Evolutionary conservation across 2,888 invertebrate genomes (phyloP).

Genomic region (Halictus ligatus): DNA sequence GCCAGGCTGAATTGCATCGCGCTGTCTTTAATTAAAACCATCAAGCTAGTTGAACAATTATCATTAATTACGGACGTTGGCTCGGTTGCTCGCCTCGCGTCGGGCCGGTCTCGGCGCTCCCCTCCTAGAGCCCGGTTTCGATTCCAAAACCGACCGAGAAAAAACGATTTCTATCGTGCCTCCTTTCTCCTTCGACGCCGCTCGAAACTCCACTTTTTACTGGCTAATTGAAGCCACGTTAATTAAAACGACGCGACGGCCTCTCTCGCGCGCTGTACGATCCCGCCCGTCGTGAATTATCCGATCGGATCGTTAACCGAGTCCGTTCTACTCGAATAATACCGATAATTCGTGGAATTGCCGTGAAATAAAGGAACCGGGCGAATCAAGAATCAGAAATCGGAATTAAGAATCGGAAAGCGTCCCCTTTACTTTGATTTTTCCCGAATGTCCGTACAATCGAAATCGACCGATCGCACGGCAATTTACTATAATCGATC

Average conservation of each 20-base stretch:
- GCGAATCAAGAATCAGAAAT: background rate
- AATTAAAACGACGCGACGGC: slow-evolving; percentile 37
- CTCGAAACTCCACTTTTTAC: slow-evolving; percentile 12
- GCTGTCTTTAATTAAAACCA: slow-evolving; percentile 76
- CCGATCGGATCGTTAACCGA: slow-evolving; percentile 11
- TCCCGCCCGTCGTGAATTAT: slow-evolving; percentile 22
- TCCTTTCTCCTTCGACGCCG: background rate
- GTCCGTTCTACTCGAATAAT: background rate
- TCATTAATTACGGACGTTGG: slow-evolving; percentile 75
- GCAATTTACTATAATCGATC: background rate
- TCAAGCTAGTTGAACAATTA: slow-evolving; percentile 79
- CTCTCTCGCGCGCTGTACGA: slow-evolving; percentile 10
- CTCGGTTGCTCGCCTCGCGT: slow-evolving; percentile 52
- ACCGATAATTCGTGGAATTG: background rate
- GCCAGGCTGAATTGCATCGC: slow-evolving; percentile 69
- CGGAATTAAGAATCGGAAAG: no score
- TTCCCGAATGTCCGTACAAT: no score
- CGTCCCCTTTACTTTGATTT: no score
- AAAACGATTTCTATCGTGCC: slow-evolving; percentile 26
- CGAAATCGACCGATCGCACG: no score
- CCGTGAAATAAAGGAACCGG: background rate
- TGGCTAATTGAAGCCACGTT: slow-evolving; percentile 46
- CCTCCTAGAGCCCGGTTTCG: slow-evolving; percentile 27
- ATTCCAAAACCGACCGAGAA: slow-evolving; percentile 32
- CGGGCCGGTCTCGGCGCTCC: slow-evolving; percentile 37